Evolutionary conservation across 1,140 invertebrate species (phyloP), one percentile per base, ranked within the genome.

Genomic region (Thaumetopoea pityocampa): DNA sequence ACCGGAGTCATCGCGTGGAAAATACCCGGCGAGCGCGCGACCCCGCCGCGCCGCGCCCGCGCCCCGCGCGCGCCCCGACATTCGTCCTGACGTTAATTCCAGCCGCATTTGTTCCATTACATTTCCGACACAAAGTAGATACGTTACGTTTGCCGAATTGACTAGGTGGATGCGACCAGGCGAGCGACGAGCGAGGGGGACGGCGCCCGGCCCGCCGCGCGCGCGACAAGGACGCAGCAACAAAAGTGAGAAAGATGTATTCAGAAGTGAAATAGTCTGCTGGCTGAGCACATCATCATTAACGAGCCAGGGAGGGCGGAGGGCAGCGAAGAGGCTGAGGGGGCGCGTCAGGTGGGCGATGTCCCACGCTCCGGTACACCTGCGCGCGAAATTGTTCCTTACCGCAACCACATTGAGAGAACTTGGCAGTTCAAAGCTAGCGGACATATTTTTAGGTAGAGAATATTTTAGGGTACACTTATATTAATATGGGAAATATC

Each of bases 171-270:
- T 70, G 79, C 77, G 77, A 70, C 74, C 71, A 77, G 71, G 71
- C 73, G 76, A 78, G 63, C 68, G 52, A 52, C 30, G 57, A 46
- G 37, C 40, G 61, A 72, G 37, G 36, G 64, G 51, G 66, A 72
- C 27, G 56, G 17, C 41, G 42, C 46, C n/a, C 63, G 64, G 61
- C 29, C 12, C 18, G 29, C 33, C 51, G 11, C 51, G 51, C 6
- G 67, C 38, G 58, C 35, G 56, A 85, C 26, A 62, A 51, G 64
- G 78, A 74, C 54, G 60, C 51, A 53, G 58, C 55, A 77, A 76
- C 74, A 85, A 82, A 86, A 86, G 85, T 85, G 85, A 86, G 85
- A 85, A 85, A 86, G 85, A 86, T 86, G 85, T 86, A 86, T 85
- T 85, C 83, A 86, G 82, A 86, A 86, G 85, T 86, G 85, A 86